Conservation (phyloP, 2,888 invertebrate genomes). For the Chrysolina americana region DNA sequence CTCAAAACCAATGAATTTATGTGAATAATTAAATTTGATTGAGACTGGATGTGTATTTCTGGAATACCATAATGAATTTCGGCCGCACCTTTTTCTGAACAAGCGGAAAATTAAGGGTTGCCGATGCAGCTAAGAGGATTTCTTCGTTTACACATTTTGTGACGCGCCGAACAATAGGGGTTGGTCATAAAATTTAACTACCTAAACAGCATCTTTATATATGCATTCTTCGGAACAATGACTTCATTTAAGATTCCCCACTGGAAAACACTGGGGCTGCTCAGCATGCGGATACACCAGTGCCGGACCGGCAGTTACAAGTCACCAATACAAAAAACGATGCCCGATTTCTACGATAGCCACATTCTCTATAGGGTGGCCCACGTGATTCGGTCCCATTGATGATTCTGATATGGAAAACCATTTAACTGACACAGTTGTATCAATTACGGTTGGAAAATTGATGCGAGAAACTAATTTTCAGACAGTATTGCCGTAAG, state of each 20-base stretch:
- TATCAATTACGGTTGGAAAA: too few relatives aligned
- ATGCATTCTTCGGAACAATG: slow-evolving; percentile 42
- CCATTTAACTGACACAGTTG: too few relatives aligned
- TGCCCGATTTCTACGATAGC: neutral
- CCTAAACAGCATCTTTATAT: slow-evolving; percentile 54
- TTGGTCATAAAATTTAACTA: slow-evolving; percentile 59
- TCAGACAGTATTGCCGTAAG: too few relatives aligned
- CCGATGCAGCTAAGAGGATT: slow-evolving; percentile 55
- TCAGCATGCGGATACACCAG: slow-evolving; percentile 7
- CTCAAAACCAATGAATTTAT: slow-evolving; percentile 43
- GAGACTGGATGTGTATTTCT: slow-evolving; percentile 42
- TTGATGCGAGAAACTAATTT: too few relatives aligned
- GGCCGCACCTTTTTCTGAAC: slow-evolving; percentile 51
- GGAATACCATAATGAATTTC: slow-evolving; percentile 46
- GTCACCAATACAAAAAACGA: neutral
- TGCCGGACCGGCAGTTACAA: neutral
- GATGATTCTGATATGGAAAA: too few relatives aligned
- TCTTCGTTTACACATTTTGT: slow-evolving; percentile 60
- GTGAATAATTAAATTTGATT: slow-evolving; percentile 49
- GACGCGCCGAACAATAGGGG: slow-evolving; percentile 58
- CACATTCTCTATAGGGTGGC: too few relatives aligned
- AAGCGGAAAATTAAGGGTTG: slow-evolving; percentile 56
- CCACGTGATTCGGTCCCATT: too few relatives aligned
- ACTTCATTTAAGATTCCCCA: slow-evolving; percentile 37
- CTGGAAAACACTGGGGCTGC: slow-evolving; percentile 27